Conservation (phyloP, 2,113 vertebrate genomes). For the Dicrurus megarhynchus region DNA sequence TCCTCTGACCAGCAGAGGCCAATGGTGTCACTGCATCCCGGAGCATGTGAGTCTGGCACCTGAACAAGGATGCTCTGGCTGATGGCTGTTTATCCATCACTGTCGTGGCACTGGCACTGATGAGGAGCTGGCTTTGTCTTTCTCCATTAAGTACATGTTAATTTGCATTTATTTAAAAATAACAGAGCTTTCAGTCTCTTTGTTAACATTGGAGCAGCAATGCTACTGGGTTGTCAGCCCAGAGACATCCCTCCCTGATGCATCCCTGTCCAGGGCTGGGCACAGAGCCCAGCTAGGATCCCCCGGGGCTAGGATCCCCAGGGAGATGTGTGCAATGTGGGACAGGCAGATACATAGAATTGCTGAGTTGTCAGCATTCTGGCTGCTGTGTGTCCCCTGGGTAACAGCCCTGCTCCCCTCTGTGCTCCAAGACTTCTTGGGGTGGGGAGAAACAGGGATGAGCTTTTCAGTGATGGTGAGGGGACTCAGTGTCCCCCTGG, state of each 20-base stretch:
- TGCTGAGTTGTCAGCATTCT: neutral
- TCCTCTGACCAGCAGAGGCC: neutral
- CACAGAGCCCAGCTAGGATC: neutral
- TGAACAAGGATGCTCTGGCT: neutral
- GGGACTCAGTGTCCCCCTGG: neutral
- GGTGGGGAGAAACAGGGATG: neutral
- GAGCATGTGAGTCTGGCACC: neutral
- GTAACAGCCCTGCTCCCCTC: neutral
- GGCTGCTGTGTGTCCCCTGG: neutral
- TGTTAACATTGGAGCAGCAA: fast-evolving
- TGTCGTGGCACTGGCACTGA: neutral
- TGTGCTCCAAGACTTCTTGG: neutral
- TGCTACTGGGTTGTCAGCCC: neutral
- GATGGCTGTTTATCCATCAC: neutral
- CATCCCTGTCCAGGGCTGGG: fast-evolving
- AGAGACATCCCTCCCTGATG: neutral
- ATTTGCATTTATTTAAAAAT: neutral
- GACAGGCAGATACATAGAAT: neutral
- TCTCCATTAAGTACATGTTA: neutral
- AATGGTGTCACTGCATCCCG: neutral
- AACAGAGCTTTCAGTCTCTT: neutral
- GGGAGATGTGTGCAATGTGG: neutral
- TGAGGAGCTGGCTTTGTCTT: neutral
- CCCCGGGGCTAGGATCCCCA: neutral
- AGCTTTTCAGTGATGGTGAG: neutral